Evolutionary conservation across 1,140 invertebrate genomes (phyloP).

Genomic region (Lasioglossum albipes): DNA sequence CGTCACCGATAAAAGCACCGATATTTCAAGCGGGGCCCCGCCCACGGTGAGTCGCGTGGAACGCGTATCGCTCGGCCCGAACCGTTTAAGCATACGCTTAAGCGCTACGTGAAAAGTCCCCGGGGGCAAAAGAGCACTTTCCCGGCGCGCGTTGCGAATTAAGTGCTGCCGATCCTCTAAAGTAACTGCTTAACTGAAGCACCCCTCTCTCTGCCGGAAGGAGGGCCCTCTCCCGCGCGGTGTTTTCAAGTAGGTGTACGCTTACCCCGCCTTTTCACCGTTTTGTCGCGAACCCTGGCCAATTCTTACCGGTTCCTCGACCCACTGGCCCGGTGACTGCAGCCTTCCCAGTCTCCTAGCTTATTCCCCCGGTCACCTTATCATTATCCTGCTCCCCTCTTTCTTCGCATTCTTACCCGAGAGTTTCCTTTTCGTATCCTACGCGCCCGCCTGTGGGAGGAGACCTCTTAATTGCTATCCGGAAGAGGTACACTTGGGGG

Average conservation of each 20-base stretch:
- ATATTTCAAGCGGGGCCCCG: conserved; percentile 24
- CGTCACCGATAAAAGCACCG: conserved; percentile 27
- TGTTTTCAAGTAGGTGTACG: conserved; percentile 3
- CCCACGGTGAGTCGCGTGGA: neutral
- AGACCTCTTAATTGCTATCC: neutral
- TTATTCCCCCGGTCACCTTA: neutral
- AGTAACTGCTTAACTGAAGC: conserved; percentile 8
- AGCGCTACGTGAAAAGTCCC: conserved; percentile 11
- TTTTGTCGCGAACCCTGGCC: neutral
- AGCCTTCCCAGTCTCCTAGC: too few species aligned
- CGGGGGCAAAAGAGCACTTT: conserved; percentile 15
- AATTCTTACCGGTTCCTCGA: neutral
- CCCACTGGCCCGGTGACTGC: neutral
- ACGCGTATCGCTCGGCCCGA: neutral
- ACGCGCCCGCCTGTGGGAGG: too few species aligned
- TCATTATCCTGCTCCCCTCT: neutral
- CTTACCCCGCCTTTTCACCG: neutral
- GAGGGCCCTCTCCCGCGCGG: neutral
- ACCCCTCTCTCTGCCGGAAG: neutral
- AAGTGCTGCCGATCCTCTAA: conserved; percentile 24
- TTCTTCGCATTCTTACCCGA: neutral
- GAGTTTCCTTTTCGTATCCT: too few species aligned
- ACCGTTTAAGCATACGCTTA: conserved; percentile 2
- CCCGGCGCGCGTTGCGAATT: conserved; percentile 10
- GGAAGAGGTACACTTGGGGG: neutral